Base-by-base conservation (phyloP, 2,797 vertebrate species). In the Hoplostethus atlanticus region DNA sequence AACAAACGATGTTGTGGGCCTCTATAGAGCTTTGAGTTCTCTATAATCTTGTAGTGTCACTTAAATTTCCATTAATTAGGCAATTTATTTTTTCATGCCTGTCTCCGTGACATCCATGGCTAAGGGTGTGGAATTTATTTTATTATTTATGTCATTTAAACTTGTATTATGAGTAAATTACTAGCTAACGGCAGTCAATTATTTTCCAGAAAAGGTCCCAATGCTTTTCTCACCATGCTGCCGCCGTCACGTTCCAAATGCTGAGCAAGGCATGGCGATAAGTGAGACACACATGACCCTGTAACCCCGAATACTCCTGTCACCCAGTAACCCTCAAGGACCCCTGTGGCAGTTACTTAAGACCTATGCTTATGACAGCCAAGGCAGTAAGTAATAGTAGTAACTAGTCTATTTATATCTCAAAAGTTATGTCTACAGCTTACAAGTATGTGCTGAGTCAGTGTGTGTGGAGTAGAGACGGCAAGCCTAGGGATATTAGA, bases 231-330 rank as follows among this genome's bases (percentile, higher is more conserved):
- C 8, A 16, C n/a, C 17, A 8, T n/a, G 17, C 55, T 47, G 63
- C 53, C 25, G 31, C 8, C 48, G 63, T 38, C 38, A 13, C 10
- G 59, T 73, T 63, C 66, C 63, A 52, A 60, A 52, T 36, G 36
- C 55, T 17, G 60, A 77, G 50, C 57, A 50, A 66, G 66, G 52
- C 44, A 50, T 6, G 40, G 60, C 25, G 30, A 70, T 59, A 47
- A 76, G 68, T 17, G 69, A 64, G 53, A 36, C 6, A 58, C 57
- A 53, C 58, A 34, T 40, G 55, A 57, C 10, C 3, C 3, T 7
- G 21, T 25, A 21, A 31, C 30, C 47, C 8, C n/a, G 3, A 30
- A 10, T 9, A 36, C 34, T 36, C 34, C 34, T 6, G 13, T 50
- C 2, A 31, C 44, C 55, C 5, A n/a, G 6, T 34, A 36, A 3